phyloP scores from a whole-genome alignment of 2,888 invertebrate species.

The Melanotus villosus region DNA sequence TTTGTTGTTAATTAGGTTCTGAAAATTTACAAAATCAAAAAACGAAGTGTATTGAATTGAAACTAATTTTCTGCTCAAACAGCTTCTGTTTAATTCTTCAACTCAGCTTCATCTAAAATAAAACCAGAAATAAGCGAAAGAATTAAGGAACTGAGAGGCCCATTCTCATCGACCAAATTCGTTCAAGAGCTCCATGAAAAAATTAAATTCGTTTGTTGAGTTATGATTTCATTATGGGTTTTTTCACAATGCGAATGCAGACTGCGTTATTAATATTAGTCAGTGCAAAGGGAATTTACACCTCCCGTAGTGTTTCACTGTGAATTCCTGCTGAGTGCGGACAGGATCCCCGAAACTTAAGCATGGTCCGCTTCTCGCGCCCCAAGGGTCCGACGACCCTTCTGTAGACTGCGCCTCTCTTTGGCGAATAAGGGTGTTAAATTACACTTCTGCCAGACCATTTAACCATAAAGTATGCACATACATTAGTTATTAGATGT shows the following conservation, averaged over 20 bases:
- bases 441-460: constrained; percentile 43
- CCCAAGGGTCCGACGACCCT: constrained; percentile 37
- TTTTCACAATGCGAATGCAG: constrained; percentile 31
- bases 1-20: too few relatives aligned
- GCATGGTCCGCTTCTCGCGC: constrained; percentile 17
- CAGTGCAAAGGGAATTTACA: constrained; percentile 42
- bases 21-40: too few relatives aligned
- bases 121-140: too few relatives aligned
- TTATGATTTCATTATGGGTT: constrained; percentile 35
- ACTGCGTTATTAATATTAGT: constrained; percentile 39
- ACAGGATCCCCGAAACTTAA: constrained; percentile 36
- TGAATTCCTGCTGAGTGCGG: constrained; percentile 44
- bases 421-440: constrained; percentile 38
- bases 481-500: constrained; percentile 39
- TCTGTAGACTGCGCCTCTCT: constrained; percentile 23
- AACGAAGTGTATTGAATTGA: too few relatives aligned
- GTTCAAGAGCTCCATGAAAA: constrained; percentile 4
- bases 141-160: neutral
- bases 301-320: constrained; percentile 38
- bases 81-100: too few relatives aligned
- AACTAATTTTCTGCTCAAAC: too few relatives aligned
- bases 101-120: too few relatives aligned
- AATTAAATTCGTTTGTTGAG: constrained; percentile 33
- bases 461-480: constrained; percentile 37
- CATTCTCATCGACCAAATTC: neutral